Evolutionary conservation across 2,113 vertebrate genomes (phyloP).

Genomic region (Sceloporus tristichus): DNA sequence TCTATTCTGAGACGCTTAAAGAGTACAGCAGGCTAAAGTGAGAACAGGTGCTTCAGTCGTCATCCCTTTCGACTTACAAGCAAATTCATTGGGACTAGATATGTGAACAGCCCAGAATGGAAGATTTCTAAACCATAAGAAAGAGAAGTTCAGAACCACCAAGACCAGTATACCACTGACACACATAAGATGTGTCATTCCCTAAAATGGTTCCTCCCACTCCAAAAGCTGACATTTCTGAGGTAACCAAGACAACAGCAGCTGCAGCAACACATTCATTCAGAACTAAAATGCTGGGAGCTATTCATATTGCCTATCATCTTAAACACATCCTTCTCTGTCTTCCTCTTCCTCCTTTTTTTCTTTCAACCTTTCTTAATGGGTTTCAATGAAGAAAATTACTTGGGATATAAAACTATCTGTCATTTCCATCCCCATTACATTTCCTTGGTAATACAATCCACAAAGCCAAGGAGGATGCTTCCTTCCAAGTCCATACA

Average conservation of each 20-base stretch:
- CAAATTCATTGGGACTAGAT: neutral
- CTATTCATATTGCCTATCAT: conserved; percentile 5
- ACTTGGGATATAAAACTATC: neutral
- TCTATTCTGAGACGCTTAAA: neutral
- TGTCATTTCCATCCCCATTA: neutral
- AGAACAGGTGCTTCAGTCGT: neutral
- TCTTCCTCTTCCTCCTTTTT: neutral
- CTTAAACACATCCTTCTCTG: neutral
- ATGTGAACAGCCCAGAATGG: neutral
- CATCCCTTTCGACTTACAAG: conserved; percentile 1
- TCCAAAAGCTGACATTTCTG: conserved; percentile 6
- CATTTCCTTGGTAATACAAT: neutral
- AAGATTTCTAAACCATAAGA: neutral
- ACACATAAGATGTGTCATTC: conserved; percentile 9
- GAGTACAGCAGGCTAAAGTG: neutral
- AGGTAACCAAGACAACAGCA: conserved; percentile 39
- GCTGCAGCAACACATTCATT: conserved; percentile 35
- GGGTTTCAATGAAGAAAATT: neutral
- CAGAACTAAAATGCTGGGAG: conserved; percentile 32
- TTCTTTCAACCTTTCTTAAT: neutral
- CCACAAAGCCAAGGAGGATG: neutral
- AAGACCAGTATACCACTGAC: conserved; percentile 1
- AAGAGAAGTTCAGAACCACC: neutral
- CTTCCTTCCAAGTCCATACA: neutral
- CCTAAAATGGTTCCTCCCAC: conserved; percentile 23